Conservation (phyloP, 2,888 invertebrate genomes). For the Strigamia transsilvanica region DNA sequence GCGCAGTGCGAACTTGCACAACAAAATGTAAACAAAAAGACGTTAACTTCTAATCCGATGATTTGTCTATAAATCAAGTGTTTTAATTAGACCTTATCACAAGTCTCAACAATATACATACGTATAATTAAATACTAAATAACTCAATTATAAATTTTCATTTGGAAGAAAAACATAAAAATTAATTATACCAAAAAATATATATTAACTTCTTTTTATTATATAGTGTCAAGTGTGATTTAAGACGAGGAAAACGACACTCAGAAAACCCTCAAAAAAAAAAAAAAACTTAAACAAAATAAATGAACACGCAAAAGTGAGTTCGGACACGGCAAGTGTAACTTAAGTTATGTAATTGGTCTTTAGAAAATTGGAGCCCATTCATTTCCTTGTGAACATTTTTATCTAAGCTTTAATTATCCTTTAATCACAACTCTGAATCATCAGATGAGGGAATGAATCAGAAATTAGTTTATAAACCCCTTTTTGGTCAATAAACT, state of each 20-base stretch:
- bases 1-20: too few species aligned
- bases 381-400: conserved; percentile 39
- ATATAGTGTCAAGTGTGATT: conserved; percentile 24
- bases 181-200: background rate
- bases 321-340: conserved; percentile 31
- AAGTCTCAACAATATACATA: background rate
- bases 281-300: background rate
- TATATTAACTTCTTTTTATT: background rate
- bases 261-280: background rate
- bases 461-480: background rate
- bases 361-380: conserved; percentile 24
- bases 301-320: conserved; percentile 22
- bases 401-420: conserved; percentile 27
- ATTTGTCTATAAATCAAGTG: too few species aligned
- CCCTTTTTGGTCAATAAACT: background rate
- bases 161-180: background rate
- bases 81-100: background rate
- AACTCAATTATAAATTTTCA: conserved; percentile 15
- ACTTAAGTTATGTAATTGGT: conserved; percentile 43
- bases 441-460: conserved; percentile 17
- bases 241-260: conserved; percentile 36
- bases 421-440: background rate
- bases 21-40: too few species aligned
- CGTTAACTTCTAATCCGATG: too few species aligned
- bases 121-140: conserved; percentile 8